phyloP scores from a whole-genome alignment of 2,888 invertebrate species.

The Sussaba pulchella region DNA sequence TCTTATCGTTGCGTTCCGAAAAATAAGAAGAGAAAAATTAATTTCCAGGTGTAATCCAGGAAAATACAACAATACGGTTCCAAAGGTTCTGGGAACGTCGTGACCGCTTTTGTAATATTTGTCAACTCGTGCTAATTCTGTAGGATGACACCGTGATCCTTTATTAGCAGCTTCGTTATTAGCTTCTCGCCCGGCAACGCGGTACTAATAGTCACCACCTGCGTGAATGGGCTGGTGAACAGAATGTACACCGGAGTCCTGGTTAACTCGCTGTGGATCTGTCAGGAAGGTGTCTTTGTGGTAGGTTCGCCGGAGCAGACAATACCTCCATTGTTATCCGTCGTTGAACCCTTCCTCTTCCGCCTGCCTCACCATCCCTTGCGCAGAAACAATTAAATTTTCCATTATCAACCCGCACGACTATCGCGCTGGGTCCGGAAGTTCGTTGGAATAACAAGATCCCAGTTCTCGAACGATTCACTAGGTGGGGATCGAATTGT shows the following conservation, averaged over 20 bases:
- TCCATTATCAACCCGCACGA: constrained; percentile 22
- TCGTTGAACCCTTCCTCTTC: constrained; percentile 33
- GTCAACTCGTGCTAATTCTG: constrained; percentile 41
- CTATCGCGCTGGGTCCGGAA: neutral
- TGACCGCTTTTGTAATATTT: constrained; percentile 14
- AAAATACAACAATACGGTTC: too few species aligned
- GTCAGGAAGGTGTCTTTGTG: constrained; percentile 58
- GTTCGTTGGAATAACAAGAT: constrained; percentile 24
- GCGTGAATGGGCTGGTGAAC: constrained; percentile 47
- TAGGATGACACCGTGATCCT: constrained; percentile 38
- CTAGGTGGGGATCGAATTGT: too few species aligned
- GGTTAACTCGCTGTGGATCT: constrained; percentile 38
- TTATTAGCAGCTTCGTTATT: constrained; percentile 58
- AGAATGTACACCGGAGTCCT: constrained; percentile 36
- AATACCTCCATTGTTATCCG: constrained; percentile 60
- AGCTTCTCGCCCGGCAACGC: constrained; percentile 41
- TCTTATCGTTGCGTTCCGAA: too few species aligned
- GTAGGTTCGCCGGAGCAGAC: constrained; percentile 55
- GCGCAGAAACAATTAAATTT: constrained; percentile 45
- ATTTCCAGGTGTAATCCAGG: too few species aligned
- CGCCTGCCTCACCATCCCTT: constrained; percentile 19
- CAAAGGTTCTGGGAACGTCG: neutral
- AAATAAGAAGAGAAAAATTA: too few species aligned
- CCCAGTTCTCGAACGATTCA: neutral
- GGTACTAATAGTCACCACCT: constrained; percentile 43